Base-by-base conservation (phyloP, 2,113 vertebrate genomes). In the Pedetes capensis region DNA sequence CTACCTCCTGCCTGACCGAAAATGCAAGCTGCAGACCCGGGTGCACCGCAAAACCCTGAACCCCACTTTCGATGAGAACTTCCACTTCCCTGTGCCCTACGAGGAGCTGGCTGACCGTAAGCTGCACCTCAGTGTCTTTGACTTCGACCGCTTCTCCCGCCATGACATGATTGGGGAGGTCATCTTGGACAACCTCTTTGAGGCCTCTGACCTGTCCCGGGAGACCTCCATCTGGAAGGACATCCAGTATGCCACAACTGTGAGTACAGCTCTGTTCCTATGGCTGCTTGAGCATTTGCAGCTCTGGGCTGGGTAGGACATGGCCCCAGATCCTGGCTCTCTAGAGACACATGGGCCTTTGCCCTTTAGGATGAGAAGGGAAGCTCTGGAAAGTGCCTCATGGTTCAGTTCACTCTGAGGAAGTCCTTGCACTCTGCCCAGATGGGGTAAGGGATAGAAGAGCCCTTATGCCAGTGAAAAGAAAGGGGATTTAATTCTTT, bases 31-130 rank as follows among this genome's bases (percentile, higher is more conserved):
- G 98, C 99, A 99, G 98, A 99, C 99, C 0, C 99, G 99, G 0
- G 99, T 99, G 76, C 99, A 99, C 98, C 99, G 99, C 97, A 99
- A 99, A 98, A 99, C 99, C 4, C 99, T 99, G 93, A 99, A 99
- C 94, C 99, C 99, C 95, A 99, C 99, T 27, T 99, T 99, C 1
- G 98, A 98, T 0, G 99, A 99, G 98, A 99, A 98, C 96, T 99
- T 99, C 98, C 99, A 99, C 96, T 99, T 99, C 95, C 98, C 98
- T 0, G 98, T 99, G 95, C 98, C 98, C 96, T 98, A 99, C 0
- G 98, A 99, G 95, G 98, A 99, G 95, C 98, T 99, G 97, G 97
- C 92, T 0, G 98, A 97, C 95, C 98, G 98, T 86, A 99, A 99
- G 96, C 98, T 99, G 83, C 99, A 99, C 93, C 98, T 99, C 92